These are phyloP conservation scores for Tichodroma muraria DNA, from an alignment of 2,113 vertebrate genomes.

Conservation along the genomic window DNA sequence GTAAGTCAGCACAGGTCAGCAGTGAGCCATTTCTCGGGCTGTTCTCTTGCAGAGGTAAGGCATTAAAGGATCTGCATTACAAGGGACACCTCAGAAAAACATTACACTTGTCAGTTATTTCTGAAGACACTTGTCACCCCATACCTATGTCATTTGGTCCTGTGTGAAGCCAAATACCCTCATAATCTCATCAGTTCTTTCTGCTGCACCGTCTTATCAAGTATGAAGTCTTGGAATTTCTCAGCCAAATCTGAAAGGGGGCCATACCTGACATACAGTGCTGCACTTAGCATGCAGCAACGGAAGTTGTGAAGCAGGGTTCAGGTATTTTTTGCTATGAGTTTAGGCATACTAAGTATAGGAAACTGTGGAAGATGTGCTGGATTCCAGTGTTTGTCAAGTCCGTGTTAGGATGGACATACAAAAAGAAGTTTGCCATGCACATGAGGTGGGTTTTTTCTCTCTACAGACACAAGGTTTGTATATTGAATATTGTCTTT, in stretches of 20 bases:
- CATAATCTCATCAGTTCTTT: not conserved
- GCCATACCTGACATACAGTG: not conserved
- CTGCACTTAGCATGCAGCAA: not conserved
- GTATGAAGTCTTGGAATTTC: not conserved
- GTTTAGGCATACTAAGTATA: not conserved
- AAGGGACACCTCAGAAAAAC: not conserved
- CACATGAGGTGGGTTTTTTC: rapidly evolving
- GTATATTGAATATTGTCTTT: not conserved
- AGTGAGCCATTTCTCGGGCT: not conserved
- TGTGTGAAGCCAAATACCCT: not conserved
- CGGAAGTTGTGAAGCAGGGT: not conserved
- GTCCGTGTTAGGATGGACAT: not conserved
- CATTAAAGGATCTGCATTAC: not conserved
- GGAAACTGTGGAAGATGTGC: not conserved
- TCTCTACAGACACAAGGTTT: not conserved
- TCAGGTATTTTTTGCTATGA: not conserved
- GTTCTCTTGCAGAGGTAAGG: not conserved
- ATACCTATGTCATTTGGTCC: not conserved
- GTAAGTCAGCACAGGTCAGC: not conserved
- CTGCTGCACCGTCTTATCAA: not conserved
- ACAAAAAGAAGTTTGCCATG: not conserved
- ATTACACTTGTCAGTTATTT: not conserved
- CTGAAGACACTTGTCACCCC: not conserved
- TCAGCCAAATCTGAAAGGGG: not conserved
- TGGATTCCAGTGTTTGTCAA: not conserved